Base-by-base conservation (phyloP, 2,797 vertebrate genomes). In the Odontamblyopus rebecca region DNA sequence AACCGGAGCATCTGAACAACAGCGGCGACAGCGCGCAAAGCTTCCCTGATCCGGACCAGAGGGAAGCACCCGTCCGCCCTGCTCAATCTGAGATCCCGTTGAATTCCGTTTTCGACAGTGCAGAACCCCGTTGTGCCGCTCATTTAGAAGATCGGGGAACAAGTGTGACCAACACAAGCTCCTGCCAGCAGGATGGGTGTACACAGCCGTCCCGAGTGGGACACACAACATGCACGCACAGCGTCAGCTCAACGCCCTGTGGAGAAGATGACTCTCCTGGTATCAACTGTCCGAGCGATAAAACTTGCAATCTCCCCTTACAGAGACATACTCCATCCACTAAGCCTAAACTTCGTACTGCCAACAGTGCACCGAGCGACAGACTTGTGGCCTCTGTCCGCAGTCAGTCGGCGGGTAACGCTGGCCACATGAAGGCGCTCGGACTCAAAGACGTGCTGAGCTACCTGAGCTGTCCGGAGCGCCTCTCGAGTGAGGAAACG, bases 371-470 rank as follows among this genome's bases (percentile, higher is more conserved):
- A 74, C 80, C 88, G 75, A 90, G 92, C 30, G 92, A 93, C 70
- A 85, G 86, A 69, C n/a, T 91, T 75, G 91, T 90, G 73, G 44
- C 44, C 44, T 92, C 91, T 48, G 92, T 92, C 41, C 89, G 91
- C 75, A 89, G 91, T 76, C 82, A 91, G 84, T 89, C 90, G 0
- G 51, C 12, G 51, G 73, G 81, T 5, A 74, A 77, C 73, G 87
- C 92, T 91, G 91, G 91, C 88, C 91, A 92, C 82, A 73, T 64
- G 64, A 86, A 94, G 84, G 93, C 94, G 79, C 91, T 93, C 61
- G 95, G 92, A 73, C 81, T 95, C 74, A 94, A 94, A 82, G 95
- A 96, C 90, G 94, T 95, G 19, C 77, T 93, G 89, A 93, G 92
- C 76, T 93, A 91, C 84, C 89, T 95, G 82, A 92, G 94, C 92